Evolutionary conservation across 2,113 vertebrate species (phyloP).

Genomic region (Aleadryas rufinucha): DNA sequence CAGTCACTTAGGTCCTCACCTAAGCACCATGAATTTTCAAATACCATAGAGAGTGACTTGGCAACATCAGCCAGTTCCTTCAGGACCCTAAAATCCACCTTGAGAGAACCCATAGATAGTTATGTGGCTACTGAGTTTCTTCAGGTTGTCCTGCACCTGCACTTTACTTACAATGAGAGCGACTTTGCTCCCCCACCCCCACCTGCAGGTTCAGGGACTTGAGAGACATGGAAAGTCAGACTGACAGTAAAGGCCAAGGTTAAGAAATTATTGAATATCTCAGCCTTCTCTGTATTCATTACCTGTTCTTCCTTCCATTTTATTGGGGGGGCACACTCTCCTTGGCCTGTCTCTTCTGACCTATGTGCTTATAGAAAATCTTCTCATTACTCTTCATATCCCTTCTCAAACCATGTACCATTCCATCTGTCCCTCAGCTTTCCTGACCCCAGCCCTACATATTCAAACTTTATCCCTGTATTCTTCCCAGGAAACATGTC

Average conservation of each 20-base stretch:
- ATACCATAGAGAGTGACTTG: neutral
- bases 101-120: no score
- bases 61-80: neutral
- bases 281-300: neutral
- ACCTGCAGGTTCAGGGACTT: neutral
- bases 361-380: neutral
- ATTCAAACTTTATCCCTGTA: no score
- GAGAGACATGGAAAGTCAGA: neutral
- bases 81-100: neutral
- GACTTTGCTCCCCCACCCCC: fast-evolving
- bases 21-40: neutral
- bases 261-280: neutral
- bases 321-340: no score
- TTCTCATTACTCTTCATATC: neutral
- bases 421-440: neutral
- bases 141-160: no score
- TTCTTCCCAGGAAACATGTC: neutral
- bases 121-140: neutral
- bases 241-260: neutral
- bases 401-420: neutral
- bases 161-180: neutral
- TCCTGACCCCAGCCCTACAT: neutral
- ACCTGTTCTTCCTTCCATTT: neutral
- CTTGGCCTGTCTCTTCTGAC: neutral
- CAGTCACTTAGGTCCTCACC: neutral